Evolutionary conservation across 2,113 vertebrate genomes (phyloP).

Genomic region (Mustelus asterias): DNA sequence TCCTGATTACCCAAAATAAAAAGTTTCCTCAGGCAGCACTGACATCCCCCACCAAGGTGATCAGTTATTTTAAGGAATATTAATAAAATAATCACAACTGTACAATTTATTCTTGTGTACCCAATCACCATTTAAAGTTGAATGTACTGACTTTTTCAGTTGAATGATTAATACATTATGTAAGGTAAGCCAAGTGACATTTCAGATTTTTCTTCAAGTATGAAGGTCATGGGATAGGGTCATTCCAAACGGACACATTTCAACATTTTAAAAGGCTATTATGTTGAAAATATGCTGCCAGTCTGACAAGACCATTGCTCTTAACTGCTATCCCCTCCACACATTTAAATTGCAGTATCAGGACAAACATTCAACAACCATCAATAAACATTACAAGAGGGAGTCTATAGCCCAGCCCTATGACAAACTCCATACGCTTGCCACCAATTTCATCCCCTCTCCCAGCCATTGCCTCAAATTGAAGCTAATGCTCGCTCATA

Average conservation of each 20-base stretch:
- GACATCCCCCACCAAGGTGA: background rate
- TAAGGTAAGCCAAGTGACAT: background rate
- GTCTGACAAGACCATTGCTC: background rate
- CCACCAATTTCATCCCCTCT: background rate
- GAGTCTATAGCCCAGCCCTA: background rate
- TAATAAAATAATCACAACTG: background rate
- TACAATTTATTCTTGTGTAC: background rate
- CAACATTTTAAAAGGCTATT: conserved; percentile 9
- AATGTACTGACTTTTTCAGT: background rate
- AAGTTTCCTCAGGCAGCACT: background rate
- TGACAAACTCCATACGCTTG: background rate
- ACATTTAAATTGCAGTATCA: background rate
- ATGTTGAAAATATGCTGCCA: background rate
- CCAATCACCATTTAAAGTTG: background rate
- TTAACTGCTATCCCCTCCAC: background rate
- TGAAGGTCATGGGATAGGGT: background rate
- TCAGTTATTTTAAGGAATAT: background rate
- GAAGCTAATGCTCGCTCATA: background rate
- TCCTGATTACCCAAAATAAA: background rate
- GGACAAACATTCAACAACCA: conserved; percentile 2
- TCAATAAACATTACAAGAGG: background rate
- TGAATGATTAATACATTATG: background rate
- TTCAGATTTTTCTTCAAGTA: background rate
- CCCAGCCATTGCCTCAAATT: background rate
- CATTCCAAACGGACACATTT: background rate